A percentile compares a stretch with the other conserved stretches of the same genome.
Evolutionary conservation across 2,888 invertebrate genomes (phyloP).

Genomic region (Biston betularia): DNA sequence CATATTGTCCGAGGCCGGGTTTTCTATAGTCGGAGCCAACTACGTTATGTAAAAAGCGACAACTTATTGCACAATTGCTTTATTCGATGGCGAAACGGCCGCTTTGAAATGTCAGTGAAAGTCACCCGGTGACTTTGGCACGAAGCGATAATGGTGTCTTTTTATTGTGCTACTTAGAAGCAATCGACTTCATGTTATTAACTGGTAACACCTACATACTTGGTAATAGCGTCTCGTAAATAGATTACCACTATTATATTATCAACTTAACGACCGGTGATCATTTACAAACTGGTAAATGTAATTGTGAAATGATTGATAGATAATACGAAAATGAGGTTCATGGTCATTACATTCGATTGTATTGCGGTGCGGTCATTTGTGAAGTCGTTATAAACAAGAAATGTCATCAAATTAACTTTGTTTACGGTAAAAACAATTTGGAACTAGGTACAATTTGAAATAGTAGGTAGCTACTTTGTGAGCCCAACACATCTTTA

Average conservation of each 20-base stretch:
- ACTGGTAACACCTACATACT: constrained; percentile 18
- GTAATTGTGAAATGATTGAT: constrained; percentile 38
- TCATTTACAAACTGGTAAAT: constrained; percentile 26
- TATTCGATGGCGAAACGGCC: constrained; percentile 83
- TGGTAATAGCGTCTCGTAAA: constrained; percentile 14
- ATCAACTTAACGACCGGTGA: constrained; percentile 24
- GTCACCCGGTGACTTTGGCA: constrained; percentile 81
- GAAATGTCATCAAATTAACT: constrained; percentile 29
- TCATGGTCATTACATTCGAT: constrained; percentile 55
- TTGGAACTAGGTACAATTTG: background rate
- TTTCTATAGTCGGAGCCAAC: constrained; percentile 51
- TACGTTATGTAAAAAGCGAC: constrained; percentile 82
- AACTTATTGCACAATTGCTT: constrained; percentile 82
- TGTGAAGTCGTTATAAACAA: constrained; percentile 49
- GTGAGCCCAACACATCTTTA: background rate
- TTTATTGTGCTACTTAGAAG: constrained; percentile 42
- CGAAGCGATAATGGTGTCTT: constrained; percentile 58
- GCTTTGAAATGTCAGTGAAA: constrained; percentile 83
- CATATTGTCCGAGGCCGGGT: constrained; percentile 42
- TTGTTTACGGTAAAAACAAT: constrained; percentile 6
- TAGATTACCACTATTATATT: constrained; percentile 26
- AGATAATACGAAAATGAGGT: constrained; percentile 54
- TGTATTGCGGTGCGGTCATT: constrained; percentile 46
- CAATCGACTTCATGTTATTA: constrained; percentile 27
- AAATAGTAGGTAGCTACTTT: background rate